A percentile compares a stretch with the other conserved stretches of the same genome.
phyloP scores from a whole-genome alignment of 35 echinoderm and acorn worm species.

The Apostichopus californicus region DNA sequence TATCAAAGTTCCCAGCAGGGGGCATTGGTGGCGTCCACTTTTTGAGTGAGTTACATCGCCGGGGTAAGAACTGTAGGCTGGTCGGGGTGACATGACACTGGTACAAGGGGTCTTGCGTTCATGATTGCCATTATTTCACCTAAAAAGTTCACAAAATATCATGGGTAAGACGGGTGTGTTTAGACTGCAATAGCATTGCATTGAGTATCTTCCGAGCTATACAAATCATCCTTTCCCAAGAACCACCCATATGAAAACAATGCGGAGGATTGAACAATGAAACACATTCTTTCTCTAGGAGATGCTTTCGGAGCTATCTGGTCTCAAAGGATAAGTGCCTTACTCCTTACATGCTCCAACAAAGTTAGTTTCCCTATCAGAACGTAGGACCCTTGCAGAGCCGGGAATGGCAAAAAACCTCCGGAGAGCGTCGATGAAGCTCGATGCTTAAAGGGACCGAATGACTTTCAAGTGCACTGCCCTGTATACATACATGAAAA shows the following conservation, averaged over 20 bases:
- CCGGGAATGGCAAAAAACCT: slow-evolving; percentile 56
- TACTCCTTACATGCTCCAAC: slow-evolving; percentile 48
- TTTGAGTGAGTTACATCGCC: slow-evolving; percentile 46
- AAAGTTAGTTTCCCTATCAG: slow-evolving; percentile 65
- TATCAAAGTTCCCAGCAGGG: slow-evolving; percentile 40
- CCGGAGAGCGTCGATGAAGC: slow-evolving; percentile 8
- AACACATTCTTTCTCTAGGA: background rate
- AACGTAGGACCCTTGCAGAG: slow-evolving; percentile 53
- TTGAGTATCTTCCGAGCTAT: slow-evolving; percentile 13
- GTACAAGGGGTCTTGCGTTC: slow-evolving; percentile 48
- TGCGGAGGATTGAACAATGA: slow-evolving; percentile 59
- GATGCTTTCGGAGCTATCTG: background rate
- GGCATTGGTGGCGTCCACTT: slow-evolving; percentile 11
- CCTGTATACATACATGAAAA: slow-evolving; percentile 52
- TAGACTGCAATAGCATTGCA: slow-evolving; percentile 16
- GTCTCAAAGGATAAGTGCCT: background rate
- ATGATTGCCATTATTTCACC: slow-evolving; percentile 56
- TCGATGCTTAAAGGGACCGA: slow-evolving; percentile 26
- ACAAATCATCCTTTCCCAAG: slow-evolving; percentile 57
- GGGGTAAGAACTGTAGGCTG: slow-evolving; percentile 48
- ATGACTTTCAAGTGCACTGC: slow-evolving; percentile 52
- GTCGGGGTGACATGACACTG: slow-evolving; percentile 48
- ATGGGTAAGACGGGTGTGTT: background rate
- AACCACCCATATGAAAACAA: slow-evolving; percentile 40
- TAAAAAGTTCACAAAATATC: slow-evolving; percentile 16